These are phyloP conservation scores for Herpailurus yagouaroundi DNA, from an alignment of 2,113 vertebrate genomes.

Conservation along the genomic window DNA sequence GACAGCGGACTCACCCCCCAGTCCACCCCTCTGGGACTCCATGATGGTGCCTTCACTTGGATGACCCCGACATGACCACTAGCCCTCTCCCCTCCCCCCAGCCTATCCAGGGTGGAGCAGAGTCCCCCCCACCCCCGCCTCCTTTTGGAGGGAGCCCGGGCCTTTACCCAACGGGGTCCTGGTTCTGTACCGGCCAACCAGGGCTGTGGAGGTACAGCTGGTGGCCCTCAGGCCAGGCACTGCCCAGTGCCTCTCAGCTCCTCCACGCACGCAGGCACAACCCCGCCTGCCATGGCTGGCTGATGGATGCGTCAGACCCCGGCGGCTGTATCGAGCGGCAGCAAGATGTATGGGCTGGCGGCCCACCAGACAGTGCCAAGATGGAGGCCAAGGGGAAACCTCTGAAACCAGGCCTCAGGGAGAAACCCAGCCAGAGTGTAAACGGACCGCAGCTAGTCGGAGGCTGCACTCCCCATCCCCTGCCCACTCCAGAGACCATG, in stretches of 20 bases:
- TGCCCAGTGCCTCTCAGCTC: background rate
- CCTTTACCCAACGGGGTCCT: background rate
- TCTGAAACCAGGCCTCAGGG: background rate
- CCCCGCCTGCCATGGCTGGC: slow-evolving; percentile 60
- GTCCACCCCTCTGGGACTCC: slow-evolving; percentile 76
- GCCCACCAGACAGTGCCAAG: slow-evolving; percentile 74
- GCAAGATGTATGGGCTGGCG: slow-evolving; percentile 80
- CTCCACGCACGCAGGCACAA: background rate
- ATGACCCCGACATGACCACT: slow-evolving; percentile 84
- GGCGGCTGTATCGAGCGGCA: slow-evolving; percentile 78
- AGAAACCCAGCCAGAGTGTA: background rate
- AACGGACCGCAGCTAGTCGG: background rate
- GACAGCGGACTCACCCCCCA: slow-evolving; percentile 78
- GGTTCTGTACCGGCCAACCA: background rate
- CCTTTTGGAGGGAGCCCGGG: background rate
- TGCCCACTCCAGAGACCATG: background rate
- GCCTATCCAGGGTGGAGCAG: background rate
- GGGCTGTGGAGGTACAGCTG: background rate
- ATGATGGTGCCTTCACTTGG: slow-evolving; percentile 66
- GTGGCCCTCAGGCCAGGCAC: slow-evolving; percentile 52
- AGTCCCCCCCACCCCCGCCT: background rate
- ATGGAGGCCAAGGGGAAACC: slow-evolving; percentile 72
- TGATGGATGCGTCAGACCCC: slow-evolving; percentile 77
- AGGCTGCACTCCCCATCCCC: background rate
- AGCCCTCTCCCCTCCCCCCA: background rate